Evolutionary conservation across 2,797 vertebrate species (phyloP).

Genomic region (Sebastes vulpes): DNA sequence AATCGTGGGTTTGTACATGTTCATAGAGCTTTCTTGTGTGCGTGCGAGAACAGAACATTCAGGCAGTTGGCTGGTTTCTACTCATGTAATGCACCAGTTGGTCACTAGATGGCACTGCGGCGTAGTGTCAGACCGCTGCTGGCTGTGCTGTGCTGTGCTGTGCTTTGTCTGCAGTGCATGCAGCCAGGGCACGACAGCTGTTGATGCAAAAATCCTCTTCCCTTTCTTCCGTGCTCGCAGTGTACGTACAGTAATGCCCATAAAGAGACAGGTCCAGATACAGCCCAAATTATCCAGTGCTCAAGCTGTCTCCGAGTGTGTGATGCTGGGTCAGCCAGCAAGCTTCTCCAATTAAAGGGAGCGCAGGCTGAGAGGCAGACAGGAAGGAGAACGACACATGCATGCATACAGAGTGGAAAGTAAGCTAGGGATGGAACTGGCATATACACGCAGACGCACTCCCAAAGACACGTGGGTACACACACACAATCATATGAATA

Average conservation of each 20-base stretch:
- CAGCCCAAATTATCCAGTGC: conserved; percentile 72
- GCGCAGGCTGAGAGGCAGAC: conserved; percentile 62
- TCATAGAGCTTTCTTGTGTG: background rate
- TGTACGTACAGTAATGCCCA: conserved; percentile 80
- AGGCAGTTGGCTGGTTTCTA: conserved; percentile 13
- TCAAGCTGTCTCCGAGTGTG: conserved; percentile 66
- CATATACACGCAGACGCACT: conserved; percentile 50
- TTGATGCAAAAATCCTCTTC: conserved; percentile 75
- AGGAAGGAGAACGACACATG: conserved; percentile 54
- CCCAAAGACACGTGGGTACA: conserved; percentile 53
- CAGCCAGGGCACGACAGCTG: conserved; percentile 62
- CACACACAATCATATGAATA: conserved; percentile 55
- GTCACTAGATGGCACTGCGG: conserved; percentile 78
- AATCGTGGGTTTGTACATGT: background rate
- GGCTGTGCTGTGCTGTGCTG: conserved; percentile 39
- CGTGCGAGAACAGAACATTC: background rate
- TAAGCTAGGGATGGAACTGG: conserved; percentile 59
- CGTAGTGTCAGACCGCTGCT: conserved; percentile 32
- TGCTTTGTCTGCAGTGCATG: conserved; percentile 80
- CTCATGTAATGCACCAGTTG: background rate
- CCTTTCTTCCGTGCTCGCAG: conserved; percentile 55
- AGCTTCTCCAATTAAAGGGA: conserved; percentile 72
- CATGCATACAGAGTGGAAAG: conserved; percentile 57
- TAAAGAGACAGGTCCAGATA: conserved; percentile 73
- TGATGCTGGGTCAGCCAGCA: conserved; percentile 68